Conservation (phyloP, 2,888 invertebrate species). For the Laspeyria flexula region DNA sequence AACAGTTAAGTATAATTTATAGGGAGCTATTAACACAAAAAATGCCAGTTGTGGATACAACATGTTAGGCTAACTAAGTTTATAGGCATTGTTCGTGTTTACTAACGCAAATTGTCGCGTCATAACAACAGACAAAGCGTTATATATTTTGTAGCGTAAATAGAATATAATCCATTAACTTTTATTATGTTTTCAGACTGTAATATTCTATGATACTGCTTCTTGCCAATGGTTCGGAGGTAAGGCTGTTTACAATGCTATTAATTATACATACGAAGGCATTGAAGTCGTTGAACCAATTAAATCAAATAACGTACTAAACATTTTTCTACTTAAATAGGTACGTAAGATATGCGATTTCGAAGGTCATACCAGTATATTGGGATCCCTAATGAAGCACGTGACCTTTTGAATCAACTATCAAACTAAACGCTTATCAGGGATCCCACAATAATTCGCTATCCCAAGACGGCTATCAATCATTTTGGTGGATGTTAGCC, state of each 20-base stretch:
- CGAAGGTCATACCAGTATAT: constrained; percentile 31
- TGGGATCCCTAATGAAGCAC: constrained; percentile 30
- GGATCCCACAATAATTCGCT: constrained; percentile 53
- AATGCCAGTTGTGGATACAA: no score
- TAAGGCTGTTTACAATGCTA: no score
- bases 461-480: constrained; percentile 64
- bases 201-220: no score
- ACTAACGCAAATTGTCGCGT: background rate
- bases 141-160: no score
- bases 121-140: no score
- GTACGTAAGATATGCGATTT: constrained; percentile 12
- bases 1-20: no score
- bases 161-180: no score
- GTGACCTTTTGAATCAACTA: constrained; percentile 52
- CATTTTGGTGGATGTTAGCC: constrained; percentile 61
- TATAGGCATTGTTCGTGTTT: background rate
- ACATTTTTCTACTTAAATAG: constrained; percentile 8
- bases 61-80: background rate
- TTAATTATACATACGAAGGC: no score
- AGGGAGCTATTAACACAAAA: no score
- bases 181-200: no score
- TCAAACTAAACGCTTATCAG: constrained; percentile 47
- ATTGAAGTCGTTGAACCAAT: no score
- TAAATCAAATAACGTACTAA: background rate
- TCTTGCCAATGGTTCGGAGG: no score